Conservation (phyloP, 2,113 vertebrate species). For the Chaenocephalus aceratus region DNA sequence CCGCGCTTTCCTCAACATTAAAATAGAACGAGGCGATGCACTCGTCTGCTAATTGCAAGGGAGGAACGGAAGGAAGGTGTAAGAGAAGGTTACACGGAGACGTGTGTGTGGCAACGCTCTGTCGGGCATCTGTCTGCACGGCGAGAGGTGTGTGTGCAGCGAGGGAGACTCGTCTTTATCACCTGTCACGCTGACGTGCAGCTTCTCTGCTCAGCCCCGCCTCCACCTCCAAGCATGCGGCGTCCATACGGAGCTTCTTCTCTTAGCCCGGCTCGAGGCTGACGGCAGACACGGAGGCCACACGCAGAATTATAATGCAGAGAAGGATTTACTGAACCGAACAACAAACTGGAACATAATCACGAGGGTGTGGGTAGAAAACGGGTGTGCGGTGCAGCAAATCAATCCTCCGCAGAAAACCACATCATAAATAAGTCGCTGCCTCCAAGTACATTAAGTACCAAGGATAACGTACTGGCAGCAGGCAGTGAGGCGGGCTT, state of each 20-base stretch:
- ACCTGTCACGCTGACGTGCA: conserved; percentile 67
- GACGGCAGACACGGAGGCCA: background rate
- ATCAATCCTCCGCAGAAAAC: background rate
- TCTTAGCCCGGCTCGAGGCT: background rate
- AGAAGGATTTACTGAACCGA: background rate
- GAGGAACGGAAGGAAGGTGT: conserved; percentile 4
- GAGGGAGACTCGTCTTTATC: conserved; percentile 70
- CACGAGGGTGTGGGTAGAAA: no score
- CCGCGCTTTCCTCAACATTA: background rate
- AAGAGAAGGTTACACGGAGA: background rate
- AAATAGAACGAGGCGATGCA: conserved; percentile 37
- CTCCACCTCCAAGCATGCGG: conserved; percentile 1
- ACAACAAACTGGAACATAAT: background rate
- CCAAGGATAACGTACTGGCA: background rate
- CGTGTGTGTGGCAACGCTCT: conserved; percentile 10
- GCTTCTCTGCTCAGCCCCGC: conserved; percentile 49
- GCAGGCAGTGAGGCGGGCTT: background rate
- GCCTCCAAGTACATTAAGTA: background rate
- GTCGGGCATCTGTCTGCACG: conserved; percentile 64
- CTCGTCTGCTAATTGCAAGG: conserved; percentile 58
- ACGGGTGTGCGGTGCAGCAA: background rate
- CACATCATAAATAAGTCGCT: background rate
- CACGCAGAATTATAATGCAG: background rate
- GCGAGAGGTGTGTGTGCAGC: conserved; percentile 48
- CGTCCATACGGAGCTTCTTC: background rate